phyloP scores from a whole-genome alignment of 2,797 vertebrate species.

The Gadopsis marmoratus region DNA sequence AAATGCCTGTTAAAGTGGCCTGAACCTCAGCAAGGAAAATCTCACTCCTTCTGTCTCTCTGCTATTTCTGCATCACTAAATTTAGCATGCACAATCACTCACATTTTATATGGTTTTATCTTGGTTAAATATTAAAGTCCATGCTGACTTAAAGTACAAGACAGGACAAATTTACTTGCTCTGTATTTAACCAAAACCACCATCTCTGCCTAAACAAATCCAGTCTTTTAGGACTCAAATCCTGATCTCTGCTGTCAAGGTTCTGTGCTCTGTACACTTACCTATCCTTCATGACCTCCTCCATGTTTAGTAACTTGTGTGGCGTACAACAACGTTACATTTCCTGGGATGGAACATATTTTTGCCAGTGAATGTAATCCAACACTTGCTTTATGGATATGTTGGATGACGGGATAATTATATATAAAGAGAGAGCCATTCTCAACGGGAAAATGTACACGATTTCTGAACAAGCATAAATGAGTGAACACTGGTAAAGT shows the following conservation, averaged over 20 bases:
- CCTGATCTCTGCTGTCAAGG: not conserved
- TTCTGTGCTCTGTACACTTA: not conserved
- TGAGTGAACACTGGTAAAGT: not conserved
- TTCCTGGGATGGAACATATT: not conserved
- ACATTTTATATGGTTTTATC: not conserved
- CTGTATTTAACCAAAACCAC: slow-evolving; percentile 1
- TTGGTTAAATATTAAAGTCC: not conserved
- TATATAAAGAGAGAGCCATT: not conserved
- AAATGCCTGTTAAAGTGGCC: slow-evolving; percentile 71
- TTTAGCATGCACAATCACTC: slow-evolving; percentile 19
- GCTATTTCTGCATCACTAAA: slow-evolving; percentile 23
- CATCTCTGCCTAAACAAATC: not conserved
- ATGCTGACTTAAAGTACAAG: not conserved
- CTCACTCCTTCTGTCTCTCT: slow-evolving; percentile 12
- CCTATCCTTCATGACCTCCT: not conserved
- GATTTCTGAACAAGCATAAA: not conserved
- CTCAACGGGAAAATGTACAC: not conserved
- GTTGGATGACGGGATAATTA: too few relatives aligned
- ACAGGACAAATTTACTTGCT: not conserved
- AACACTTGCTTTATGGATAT: too few relatives aligned
- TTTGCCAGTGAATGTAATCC: not conserved
- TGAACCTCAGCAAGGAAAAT: slow-evolving; percentile 50
- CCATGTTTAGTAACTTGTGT: not conserved
- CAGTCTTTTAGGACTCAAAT: not conserved
- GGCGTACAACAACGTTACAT: not conserved